Base-by-base conservation (phyloP, 64 coral and sea anemone genomes). In the Stichodactyla helianthus region DNA sequence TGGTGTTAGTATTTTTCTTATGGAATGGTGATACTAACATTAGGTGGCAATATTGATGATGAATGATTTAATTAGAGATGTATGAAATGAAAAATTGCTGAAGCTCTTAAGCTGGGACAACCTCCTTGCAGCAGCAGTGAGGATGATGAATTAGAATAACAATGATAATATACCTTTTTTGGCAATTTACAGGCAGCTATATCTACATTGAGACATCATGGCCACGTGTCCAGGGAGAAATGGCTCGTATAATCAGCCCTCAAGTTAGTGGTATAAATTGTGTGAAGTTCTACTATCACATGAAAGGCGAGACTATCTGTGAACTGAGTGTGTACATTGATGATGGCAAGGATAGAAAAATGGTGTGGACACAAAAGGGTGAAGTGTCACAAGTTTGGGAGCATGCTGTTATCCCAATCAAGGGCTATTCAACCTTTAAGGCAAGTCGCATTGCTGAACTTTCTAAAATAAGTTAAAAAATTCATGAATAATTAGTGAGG, bases 171-270 rank as follows among this genome's bases (percentile, higher is more conserved):
- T 50, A 25, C 3, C 51, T 13, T 53, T 54, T 31, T 53, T 54
- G 50, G 51, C 50, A 9, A 5, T 4, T 10, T 50, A 12, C 0
- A 87, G 88, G 88, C 0, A 61, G 35, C n/a, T 89, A 84, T 60
- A 86, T 86, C 7, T 86, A 80, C 54, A 91, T 91, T 77, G 90
- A 92, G 84, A 77, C 90, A 4, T 87, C 85, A 15, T 20, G 0
- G 10, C 86, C 90, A 16, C 51, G 90, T 59, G 55, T 71, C 10
- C n/a, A 19, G 51, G 90, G 85, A 52, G 90, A 92, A 23, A 77
- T 80, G 16, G 90, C 90, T 15, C 54, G 19, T 44, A 44, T 35
- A 35, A 25, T 28, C 2, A 87, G 77, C 52, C 77, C 77, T 56
- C 7, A 51, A 25, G 10, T 88, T 55, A 23, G 7, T 61, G 59